phyloP scores from a whole-genome alignment of 2,888 invertebrate genomes.

The Perithous albicinctus region DNA sequence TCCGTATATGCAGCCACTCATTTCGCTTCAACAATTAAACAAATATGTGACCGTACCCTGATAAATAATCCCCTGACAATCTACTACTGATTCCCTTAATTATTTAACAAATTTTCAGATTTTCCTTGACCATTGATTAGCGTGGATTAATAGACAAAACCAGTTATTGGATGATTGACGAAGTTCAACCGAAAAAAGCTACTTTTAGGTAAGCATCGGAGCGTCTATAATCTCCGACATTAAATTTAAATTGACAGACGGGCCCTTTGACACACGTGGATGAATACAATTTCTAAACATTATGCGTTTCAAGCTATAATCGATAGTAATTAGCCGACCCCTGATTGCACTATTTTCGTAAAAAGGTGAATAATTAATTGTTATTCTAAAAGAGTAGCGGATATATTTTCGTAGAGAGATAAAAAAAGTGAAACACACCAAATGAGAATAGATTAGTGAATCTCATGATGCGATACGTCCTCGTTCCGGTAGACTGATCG shows the following conservation, averaged over 20 bases:
- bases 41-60: too few species aligned
- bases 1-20: too few species aligned
- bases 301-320: not conserved
- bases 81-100: too few species aligned
- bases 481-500: slow-evolving; percentile 41
- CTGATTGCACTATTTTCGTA: not conserved
- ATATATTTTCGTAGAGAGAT: not conserved
- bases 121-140: too few species aligned
- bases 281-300: not conserved
- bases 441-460: slow-evolving; percentile 4
- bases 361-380: not conserved
- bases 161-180: not conserved
- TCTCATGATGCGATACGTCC: slow-evolving; percentile 22
- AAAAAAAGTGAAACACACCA: not conserved
- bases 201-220: not conserved
- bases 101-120: too few species aligned
- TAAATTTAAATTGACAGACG: not conserved
- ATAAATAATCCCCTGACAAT: too few species aligned
- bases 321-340: not conserved
- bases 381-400: not conserved
- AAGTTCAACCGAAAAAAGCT: not conserved
- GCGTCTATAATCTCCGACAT: not conserved
- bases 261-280: not conserved
- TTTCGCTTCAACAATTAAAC: too few species aligned
- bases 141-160: not conserved